Evolutionary conservation across 2,888 invertebrate species (phyloP).

Genomic region (Lobophora halterata): DNA sequence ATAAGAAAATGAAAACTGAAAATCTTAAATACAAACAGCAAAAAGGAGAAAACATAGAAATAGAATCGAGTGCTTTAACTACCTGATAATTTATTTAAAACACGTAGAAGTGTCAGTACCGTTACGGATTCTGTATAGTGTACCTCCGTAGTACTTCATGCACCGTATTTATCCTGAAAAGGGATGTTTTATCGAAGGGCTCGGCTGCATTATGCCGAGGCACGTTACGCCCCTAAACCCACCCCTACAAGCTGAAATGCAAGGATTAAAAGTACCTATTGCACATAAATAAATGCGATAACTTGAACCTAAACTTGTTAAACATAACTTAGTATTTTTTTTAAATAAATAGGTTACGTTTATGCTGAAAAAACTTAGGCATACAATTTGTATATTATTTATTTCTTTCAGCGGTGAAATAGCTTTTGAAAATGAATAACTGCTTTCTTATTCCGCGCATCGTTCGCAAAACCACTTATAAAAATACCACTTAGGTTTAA

Average conservation of each 20-base stretch:
- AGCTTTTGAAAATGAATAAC: conserved; percentile 1
- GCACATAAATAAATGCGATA: not conserved
- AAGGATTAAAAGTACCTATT: conserved; percentile 42
- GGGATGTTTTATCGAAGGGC: conserved; percentile 43
- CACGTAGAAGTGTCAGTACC: too few species aligned
- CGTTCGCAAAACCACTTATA: conserved; percentile 18
- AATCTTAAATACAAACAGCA: too few species aligned
- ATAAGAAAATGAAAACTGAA: too few species aligned
- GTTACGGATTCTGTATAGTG: too few species aligned
- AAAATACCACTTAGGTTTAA: conserved; percentile 21
- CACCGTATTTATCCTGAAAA: conserved; percentile 39
- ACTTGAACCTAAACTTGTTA: not conserved
- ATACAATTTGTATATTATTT: conserved; percentile 1
- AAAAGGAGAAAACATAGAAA: too few species aligned
- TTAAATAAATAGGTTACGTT: not conserved
- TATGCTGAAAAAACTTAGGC: not conserved
- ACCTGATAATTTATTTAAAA: too few species aligned
- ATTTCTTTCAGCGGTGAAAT: not conserved
- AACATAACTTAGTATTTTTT: too few species aligned
- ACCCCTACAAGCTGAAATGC: conserved; percentile 40
- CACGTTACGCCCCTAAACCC: conserved; percentile 37
- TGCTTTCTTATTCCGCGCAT: conserved; percentile 2
- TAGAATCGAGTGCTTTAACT: too few species aligned
- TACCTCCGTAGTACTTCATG: conserved; percentile 28
- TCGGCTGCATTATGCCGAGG: conserved; percentile 43